These are phyloP conservation scores for Dinocampus coccinellae DNA, from an alignment of 2,888 invertebrate genomes.

Conservation along the genomic window DNA sequence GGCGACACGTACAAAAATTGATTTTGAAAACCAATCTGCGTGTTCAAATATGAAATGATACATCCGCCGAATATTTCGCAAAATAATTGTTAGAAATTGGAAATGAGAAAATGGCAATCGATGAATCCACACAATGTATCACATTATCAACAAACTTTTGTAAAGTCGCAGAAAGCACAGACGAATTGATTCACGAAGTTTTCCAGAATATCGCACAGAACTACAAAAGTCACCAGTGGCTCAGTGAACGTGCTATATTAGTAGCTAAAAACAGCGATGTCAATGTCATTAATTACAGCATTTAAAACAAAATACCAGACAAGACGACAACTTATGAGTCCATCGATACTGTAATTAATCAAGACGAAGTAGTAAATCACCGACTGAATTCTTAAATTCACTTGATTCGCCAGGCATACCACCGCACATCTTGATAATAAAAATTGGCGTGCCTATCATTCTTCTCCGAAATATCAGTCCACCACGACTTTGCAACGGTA, in stretches of 20 bases:
- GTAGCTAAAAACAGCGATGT: too few species aligned
- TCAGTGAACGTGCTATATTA: neutral
- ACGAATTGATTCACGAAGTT: neutral
- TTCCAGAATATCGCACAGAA: neutral
- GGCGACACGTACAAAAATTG: constrained; percentile 21
- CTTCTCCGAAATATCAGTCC: too few species aligned
- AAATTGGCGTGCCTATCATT: too few species aligned
- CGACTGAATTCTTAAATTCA: too few species aligned
- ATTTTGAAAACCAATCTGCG: constrained; percentile 20
- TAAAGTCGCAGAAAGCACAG: constrained; percentile 36
- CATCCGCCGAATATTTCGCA: constrained; percentile 45
- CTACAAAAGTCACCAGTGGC: neutral
- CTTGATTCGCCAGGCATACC: too few species aligned
- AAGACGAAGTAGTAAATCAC: neutral
- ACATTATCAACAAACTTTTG: constrained; percentile 54
- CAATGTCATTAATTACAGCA: neutral
- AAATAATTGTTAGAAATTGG: too few species aligned
- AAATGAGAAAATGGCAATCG: constrained; percentile 44
- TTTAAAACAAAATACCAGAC: constrained; percentile 3
- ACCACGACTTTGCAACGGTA: too few species aligned
- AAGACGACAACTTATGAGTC: neutral
- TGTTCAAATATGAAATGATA: neutral
- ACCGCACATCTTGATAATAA: too few species aligned
- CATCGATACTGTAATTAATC: neutral
- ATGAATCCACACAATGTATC: constrained; percentile 51